Conservation (phyloP, 2,888 invertebrate species). For the Tetranychus piercei region DNA sequence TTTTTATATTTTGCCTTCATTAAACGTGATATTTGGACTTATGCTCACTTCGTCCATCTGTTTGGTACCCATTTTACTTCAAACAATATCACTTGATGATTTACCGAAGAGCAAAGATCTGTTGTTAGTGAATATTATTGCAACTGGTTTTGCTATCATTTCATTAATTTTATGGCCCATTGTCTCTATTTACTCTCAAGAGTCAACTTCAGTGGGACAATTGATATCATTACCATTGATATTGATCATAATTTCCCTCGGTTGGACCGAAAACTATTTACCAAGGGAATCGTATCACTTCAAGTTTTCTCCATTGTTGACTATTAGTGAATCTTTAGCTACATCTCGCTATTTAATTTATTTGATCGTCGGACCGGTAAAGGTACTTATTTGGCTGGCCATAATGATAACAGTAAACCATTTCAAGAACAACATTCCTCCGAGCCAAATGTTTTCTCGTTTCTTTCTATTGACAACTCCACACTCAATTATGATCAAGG, state of each 20-base stretch:
- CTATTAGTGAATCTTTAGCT: not conserved
- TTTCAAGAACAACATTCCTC: not conserved
- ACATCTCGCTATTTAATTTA: slow-evolving; percentile 1
- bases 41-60: slow-evolving; percentile 38
- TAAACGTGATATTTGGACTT: slow-evolving; percentile 36
- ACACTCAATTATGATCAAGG: not conserved
- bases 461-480: not conserved
- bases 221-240: slow-evolving; percentile 47
- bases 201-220: not conserved
- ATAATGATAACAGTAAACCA: not conserved
- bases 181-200: not conserved
- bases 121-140: not conserved
- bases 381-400: not conserved
- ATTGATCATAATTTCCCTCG: slow-evolving; percentile 64
- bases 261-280: slow-evolving; percentile 98
- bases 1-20: slow-evolving; percentile 36
- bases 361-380: not conserved
- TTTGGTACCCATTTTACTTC: slow-evolving; percentile 41
- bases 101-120: not conserved
- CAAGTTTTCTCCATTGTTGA: not conserved
- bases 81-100: slow-evolving; percentile 38
- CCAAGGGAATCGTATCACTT: not conserved
- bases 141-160: not conserved
- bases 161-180: not conserved
- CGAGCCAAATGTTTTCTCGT: not conserved